Base-by-base conservation (phyloP, 2,797 vertebrate species). In the Oreochromis mossambicus region DNA sequence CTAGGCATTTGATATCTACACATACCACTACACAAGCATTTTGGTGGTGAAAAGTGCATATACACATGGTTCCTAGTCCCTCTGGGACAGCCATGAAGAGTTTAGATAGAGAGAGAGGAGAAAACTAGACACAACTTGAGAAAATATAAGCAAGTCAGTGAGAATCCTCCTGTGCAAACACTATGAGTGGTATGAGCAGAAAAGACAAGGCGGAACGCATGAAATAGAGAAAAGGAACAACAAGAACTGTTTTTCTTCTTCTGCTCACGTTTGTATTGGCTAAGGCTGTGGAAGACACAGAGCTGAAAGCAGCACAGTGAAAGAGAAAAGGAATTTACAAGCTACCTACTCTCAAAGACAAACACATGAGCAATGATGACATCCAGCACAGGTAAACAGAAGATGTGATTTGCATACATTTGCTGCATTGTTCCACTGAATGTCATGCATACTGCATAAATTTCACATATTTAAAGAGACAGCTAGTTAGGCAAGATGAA, bases 401-500 rank as follows among this genome's bases (percentile, higher is more conserved):
- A 75, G 54, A 88, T 75, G 80, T 63, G 52, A 83, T 90, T 77
- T 79, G 87, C 82, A 92, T 92, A 58, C 12, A 83, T 86, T 84
- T 82, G 54, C 68, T 78, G 58, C 21, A 29, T 58, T 70, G 85
- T 85, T 85, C 66, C 34, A 56, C 21, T 8, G 55, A 87, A 79
- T 36, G 61, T 58, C 24, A 75, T 24, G 73, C 80, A 63, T 17
- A 77, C 19, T 3, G 17, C 76, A 84, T 80, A 61, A 79, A 92
- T 78, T 78, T 46, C 29, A 43, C 82, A 43, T 56, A 86, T 81
- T 90, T 80, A 68, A 81, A 36, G 86, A 85, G 88, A 78, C 36
- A 58, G 81, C 78, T 86, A 88, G 88, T 91, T 92, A 81, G 80
- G 82, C 7, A 3, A 81, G 77, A 88, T 43, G 81, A 91, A 89